Conservation (phyloP, 2,888 invertebrate species). For the Hypomecis atomaria region DNA sequence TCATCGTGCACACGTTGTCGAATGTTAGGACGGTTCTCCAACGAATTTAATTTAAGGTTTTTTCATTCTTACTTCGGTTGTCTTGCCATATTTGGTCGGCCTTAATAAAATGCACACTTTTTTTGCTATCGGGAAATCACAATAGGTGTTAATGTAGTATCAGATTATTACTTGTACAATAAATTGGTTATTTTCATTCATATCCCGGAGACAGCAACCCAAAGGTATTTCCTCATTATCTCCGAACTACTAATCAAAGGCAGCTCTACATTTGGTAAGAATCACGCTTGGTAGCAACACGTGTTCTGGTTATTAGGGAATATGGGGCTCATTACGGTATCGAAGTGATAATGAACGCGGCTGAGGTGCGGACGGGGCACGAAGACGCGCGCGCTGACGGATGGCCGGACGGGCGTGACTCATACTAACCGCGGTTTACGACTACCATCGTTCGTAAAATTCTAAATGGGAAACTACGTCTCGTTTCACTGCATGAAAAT, state of each 20-base stretch:
- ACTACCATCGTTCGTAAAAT: constrained; percentile 65
- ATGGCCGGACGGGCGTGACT: constrained; percentile 62
- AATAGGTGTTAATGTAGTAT: too few species aligned
- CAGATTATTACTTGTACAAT: too few species aligned
- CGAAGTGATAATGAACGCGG: constrained; percentile 71
- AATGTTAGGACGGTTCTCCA: too few species aligned
- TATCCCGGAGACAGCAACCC: neutral
- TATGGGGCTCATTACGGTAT: constrained; percentile 55
- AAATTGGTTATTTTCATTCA: too few species aligned
- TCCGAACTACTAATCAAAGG: neutral
- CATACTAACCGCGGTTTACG: constrained; percentile 45
- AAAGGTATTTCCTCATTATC: neutral
- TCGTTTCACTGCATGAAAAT: constrained; percentile 1
- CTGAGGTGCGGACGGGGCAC: constrained; percentile 65
- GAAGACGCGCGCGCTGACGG: constrained; percentile 62
- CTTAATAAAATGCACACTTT: too few species aligned
- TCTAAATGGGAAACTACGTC: constrained; percentile 50
- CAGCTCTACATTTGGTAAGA: constrained; percentile 10
- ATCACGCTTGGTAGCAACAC: neutral
- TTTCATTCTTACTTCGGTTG: too few species aligned
- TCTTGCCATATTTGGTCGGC: too few species aligned
- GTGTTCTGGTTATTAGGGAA: constrained; percentile 33
- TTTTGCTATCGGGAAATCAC: too few species aligned
- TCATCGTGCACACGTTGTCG: neutral
- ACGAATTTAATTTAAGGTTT: too few species aligned